Evolutionary conservation across 2,888 invertebrate genomes (phyloP).

Genomic region (Chymomyza procnemis): DNA sequence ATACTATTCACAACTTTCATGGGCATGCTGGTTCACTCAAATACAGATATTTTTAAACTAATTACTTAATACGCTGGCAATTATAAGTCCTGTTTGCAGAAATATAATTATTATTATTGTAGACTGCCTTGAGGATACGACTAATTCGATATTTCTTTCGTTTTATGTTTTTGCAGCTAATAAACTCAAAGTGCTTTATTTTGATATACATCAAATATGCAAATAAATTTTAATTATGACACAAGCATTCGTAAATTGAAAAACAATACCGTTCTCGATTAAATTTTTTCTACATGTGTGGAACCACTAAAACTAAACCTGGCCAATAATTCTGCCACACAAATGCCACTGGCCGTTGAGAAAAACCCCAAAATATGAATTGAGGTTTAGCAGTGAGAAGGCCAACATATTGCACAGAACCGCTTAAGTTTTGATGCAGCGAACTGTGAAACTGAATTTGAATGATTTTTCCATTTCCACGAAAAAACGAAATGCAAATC

Average conservation of each 20-base stretch:
- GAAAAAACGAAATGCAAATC: constrained; percentile 16
- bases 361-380: not conserved
- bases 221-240: not conserved
- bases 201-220: no score
- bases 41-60: no score
- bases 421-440: constrained; percentile 69
- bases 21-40: no score
- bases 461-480: constrained; percentile 39
- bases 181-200: no score
- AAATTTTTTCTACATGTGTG: not conserved
- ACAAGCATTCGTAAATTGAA: not conserved
- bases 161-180: no score
- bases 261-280: not conserved
- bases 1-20: no score
- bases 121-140: no score
- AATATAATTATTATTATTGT: no score
- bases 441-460: constrained; percentile 69
- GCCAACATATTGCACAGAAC: constrained; percentile 50
- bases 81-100: no score
- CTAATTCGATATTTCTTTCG: no score
- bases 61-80: no score
- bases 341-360: constrained; percentile 2
- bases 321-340: not conserved
- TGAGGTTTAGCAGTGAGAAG: not conserved
- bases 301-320: not conserved